phyloP scores from a whole-genome alignment of 2,888 invertebrate genomes.

The Cheilosia pagana region DNA sequence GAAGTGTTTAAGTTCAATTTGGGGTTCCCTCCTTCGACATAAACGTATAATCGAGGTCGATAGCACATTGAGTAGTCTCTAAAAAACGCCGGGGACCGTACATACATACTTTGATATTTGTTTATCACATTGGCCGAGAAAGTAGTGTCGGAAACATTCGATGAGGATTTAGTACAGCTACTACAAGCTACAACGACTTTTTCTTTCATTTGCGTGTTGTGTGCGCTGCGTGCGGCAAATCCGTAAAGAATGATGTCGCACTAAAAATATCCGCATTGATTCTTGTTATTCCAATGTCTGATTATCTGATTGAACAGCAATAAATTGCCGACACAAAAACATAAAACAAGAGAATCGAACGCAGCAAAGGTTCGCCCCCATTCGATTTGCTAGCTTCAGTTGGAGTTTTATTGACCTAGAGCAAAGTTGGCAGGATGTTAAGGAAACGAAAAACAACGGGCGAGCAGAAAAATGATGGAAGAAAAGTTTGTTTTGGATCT shows the following conservation, averaged over 20 bases:
- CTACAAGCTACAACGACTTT: no score
- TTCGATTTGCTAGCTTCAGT: conserved; percentile 21
- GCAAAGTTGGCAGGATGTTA: conserved; percentile 20
- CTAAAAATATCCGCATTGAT: conserved; percentile 32
- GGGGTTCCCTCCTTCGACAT: no score
- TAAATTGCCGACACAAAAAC: conserved; percentile 14
- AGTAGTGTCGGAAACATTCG: no score
- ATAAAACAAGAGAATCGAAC: background rate
- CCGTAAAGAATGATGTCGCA: background rate
- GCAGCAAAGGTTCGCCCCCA: background rate
- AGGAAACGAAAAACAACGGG: background rate
- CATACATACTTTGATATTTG: no score
- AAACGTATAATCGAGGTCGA: no score
- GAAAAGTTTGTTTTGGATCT: conserved; percentile 54
- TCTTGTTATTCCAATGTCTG: conserved; percentile 9
- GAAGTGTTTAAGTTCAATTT: no score
- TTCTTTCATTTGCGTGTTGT: background rate
- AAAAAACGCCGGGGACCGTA: no score
- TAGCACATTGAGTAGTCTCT: no score
- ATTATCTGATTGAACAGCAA: conserved; percentile 29
- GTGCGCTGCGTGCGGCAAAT: conserved; percentile 26
- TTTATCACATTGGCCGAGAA: no score
- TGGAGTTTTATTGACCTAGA: conserved; percentile 31
- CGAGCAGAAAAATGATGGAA: background rate
- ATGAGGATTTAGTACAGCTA: background rate